These are phyloP conservation scores for Drosophila rellima DNA, from an alignment of 2,888 invertebrate species.

Conservation along the genomic window DNA sequence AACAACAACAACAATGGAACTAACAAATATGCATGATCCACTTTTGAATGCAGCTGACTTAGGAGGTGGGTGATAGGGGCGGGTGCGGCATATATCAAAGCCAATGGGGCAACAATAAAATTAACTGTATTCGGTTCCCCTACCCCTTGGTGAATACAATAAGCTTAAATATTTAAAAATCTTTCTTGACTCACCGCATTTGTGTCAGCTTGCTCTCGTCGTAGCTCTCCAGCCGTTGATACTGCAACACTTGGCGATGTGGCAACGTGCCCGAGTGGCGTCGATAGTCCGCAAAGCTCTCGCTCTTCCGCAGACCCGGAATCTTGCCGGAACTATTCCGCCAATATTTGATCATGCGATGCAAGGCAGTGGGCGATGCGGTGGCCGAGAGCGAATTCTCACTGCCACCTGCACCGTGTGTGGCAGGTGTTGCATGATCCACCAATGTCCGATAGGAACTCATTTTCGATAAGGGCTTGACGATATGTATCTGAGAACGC, in stretches of 20 bases:
- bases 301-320: constrained; percentile 73
- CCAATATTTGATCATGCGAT: constrained; percentile 82
- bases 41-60: constrained; percentile 36
- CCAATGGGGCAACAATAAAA: constrained; percentile 36
- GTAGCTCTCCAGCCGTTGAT: constrained; percentile 80
- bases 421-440: constrained; percentile 36
- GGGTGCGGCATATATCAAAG: constrained; percentile 38
- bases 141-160: background rate
- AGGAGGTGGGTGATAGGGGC: background rate
- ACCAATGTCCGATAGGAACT: constrained; percentile 72
- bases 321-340: constrained; percentile 77
- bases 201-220: constrained; percentile 75
- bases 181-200: constrained; percentile 77
- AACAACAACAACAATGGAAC: constrained; percentile 6
- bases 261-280: constrained; percentile 59
- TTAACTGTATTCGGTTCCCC: constrained; percentile 22
- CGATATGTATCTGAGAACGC: background rate
- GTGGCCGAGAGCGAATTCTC: constrained; percentile 17
- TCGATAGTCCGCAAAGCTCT: constrained; percentile 79
- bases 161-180: background rate
- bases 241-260: constrained; percentile 62
- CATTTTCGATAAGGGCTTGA: constrained; percentile 46
- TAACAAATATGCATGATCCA: constrained; percentile 51
- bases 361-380: constrained; percentile 61
- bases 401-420: constrained; percentile 14